Percentiles rank a stretch among this genome's conserved stretches.
These are phyloP conservation scores for Zonotrichia albicollis DNA, from an alignment of 2,797 vertebrate genomes.

Conservation along the genomic window DNA sequence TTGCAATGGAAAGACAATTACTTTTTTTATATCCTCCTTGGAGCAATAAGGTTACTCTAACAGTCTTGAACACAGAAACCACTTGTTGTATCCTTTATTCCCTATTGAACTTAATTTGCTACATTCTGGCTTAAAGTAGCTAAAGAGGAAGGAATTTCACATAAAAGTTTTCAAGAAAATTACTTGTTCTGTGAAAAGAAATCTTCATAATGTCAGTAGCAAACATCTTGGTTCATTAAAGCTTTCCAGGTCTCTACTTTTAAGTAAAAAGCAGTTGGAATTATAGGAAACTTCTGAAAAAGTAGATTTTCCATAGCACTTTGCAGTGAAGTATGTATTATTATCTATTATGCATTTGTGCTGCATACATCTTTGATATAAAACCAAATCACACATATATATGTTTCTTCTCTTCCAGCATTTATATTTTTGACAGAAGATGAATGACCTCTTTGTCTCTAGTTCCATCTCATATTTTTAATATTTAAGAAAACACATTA, in stretches of 20 bases:
- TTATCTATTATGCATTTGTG: neutral
- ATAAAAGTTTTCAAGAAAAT: neutral
- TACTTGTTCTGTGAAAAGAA: neutral
- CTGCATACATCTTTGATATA: neutral
- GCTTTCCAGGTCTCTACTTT: neutral
- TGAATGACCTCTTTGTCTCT: neutral
- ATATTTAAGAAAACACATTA: neutral
- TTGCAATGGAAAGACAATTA: slow-evolving; percentile 1
- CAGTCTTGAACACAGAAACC: neutral
- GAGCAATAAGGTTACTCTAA: neutral
- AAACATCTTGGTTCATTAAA: neutral
- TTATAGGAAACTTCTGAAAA: neutral
- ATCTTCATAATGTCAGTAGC: neutral
- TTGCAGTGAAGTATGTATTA: no score
- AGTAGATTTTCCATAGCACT: neutral
- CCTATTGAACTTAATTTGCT: neutral
- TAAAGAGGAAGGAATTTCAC: neutral
- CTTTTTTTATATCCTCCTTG: neutral
- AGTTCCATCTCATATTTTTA: neutral
- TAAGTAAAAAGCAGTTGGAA: neutral
- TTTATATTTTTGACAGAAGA: neutral
- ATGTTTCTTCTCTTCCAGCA: neutral
- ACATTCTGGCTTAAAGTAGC: neutral
- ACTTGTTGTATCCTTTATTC: slow-evolving; percentile 3
- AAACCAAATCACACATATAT: neutral